phyloP scores from a whole-genome alignment of 2,888 invertebrate species.

The Isotomurus palustris region DNA sequence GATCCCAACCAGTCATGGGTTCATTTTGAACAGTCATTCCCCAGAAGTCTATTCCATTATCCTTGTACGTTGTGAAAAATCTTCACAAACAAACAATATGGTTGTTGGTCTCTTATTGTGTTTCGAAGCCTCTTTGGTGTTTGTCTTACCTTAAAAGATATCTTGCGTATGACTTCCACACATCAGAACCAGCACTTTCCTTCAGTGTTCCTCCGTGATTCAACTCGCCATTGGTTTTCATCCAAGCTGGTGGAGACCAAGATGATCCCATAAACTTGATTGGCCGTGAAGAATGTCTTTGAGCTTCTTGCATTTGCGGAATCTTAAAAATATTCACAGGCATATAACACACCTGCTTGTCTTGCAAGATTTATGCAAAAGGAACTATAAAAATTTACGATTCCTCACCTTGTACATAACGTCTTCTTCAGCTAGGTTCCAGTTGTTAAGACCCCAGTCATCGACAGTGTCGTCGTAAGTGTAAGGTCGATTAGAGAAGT shows the following conservation, averaged over 20 bases:
- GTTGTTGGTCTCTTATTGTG: neutral
- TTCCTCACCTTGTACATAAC: slow-evolving; percentile 59
- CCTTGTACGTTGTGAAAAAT: slow-evolving; percentile 48
- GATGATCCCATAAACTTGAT: slow-evolving; percentile 52
- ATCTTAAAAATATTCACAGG: slow-evolving; percentile 17
- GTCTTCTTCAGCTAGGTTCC: slow-evolving; percentile 65
- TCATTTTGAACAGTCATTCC: slow-evolving; percentile 56
- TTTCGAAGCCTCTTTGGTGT: no score
- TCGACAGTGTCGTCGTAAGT: slow-evolving; percentile 41
- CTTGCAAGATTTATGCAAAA: neutral
- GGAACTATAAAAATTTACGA: neutral
- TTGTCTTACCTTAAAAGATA: slow-evolving; percentile 38
- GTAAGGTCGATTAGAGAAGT: slow-evolving; percentile 38
- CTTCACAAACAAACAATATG: slow-evolving; percentile 10
- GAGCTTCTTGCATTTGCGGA: slow-evolving; percentile 35
- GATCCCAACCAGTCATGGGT: slow-evolving; percentile 37
- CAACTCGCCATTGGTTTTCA: slow-evolving; percentile 51
- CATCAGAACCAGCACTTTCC: slow-evolving; percentile 27
- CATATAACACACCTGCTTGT: neutral
- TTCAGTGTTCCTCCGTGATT: slow-evolving; percentile 37
- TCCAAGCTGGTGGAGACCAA: slow-evolving; percentile 56
- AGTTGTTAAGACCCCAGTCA: slow-evolving; percentile 56
- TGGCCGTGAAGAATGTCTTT: slow-evolving; percentile 11
- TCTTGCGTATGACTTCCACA: slow-evolving; percentile 33
- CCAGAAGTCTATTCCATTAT: slow-evolving; percentile 68